These are phyloP conservation scores for Aleiodes leptofemur DNA, from an alignment of 2,888 invertebrate species.

Conservation along the genomic window DNA sequence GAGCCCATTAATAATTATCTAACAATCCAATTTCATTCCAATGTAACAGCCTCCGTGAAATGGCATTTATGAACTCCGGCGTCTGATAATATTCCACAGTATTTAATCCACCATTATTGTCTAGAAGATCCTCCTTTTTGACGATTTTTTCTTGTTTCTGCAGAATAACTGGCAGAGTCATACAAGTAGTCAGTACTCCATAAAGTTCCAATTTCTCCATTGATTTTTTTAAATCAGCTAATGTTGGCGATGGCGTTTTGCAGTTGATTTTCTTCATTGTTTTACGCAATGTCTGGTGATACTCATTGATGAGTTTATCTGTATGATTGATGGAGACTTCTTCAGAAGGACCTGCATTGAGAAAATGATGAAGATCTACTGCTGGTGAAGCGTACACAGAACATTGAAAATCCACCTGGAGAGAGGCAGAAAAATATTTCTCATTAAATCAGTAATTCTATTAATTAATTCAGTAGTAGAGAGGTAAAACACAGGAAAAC, in stretches of 20 bases:
- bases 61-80: too few species aligned
- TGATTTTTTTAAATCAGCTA: conserved; percentile 54
- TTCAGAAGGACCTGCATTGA: conserved; percentile 70
- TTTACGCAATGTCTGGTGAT: conserved; percentile 54
- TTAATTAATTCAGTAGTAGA: too few species aligned
- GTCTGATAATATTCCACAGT: too few species aligned
- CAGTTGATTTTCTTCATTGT: conserved; percentile 64
- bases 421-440: too few species aligned
- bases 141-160: conserved; percentile 54
- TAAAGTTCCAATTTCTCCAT: conserved; percentile 52
- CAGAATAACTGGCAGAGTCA: conserved; percentile 60
- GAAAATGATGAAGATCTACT: conserved; percentile 75
- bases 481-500: too few species aligned
- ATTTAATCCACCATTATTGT: conserved; percentile 49
- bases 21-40: too few species aligned
- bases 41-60: too few species aligned
- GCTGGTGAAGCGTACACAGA: conserved; percentile 73
- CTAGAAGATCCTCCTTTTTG: conserved; percentile 55
- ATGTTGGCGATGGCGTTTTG: conserved; percentile 60
- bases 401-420: conserved; percentile 76
- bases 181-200: too few species aligned
- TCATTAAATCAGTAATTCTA: too few species aligned
- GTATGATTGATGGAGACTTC: conserved; percentile 56
- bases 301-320: conserved; percentile 61
- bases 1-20: too few species aligned